phyloP scores from a whole-genome alignment of 2,113 vertebrate species.

The Ursus arctos region DNA sequence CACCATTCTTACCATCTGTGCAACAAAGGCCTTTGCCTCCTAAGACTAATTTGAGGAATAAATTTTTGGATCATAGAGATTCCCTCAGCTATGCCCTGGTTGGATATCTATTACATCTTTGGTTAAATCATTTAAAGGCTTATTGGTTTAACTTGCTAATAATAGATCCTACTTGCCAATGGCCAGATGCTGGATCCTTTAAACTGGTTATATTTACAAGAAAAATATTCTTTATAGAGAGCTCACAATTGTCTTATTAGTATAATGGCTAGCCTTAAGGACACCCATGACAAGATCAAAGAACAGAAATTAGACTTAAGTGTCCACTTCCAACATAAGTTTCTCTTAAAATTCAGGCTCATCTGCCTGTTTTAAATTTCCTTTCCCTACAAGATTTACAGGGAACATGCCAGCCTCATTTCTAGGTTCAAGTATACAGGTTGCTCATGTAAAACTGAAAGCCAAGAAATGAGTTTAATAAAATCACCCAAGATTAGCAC shows the following conservation, averaged over 20 bases:
- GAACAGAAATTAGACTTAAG: neutral
- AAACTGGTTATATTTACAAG: neutral
- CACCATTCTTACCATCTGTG: neutral
- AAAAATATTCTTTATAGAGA: neutral
- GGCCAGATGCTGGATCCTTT: neutral
- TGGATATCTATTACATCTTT: neutral
- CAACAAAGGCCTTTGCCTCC: neutral
- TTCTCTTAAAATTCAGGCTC: neutral
- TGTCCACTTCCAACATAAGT: neutral
- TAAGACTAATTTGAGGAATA: neutral
- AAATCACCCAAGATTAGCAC: neutral
- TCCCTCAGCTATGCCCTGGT: neutral
- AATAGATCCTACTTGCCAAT: neutral
- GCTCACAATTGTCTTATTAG: neutral
- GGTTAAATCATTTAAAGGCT: neutral
- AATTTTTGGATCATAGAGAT: neutral
- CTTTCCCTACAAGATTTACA: neutral
- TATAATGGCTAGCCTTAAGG: neutral
- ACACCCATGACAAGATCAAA: neutral
- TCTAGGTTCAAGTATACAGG: neutral
- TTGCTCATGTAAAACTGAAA: neutral
- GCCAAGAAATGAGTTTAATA: neutral
- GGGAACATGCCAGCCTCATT: neutral
- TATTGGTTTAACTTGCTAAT: neutral
- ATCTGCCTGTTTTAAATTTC: neutral